phyloP scores from a whole-genome alignment of 2,113 vertebrate genomes.

The Oenanthe melanoleuca region DNA sequence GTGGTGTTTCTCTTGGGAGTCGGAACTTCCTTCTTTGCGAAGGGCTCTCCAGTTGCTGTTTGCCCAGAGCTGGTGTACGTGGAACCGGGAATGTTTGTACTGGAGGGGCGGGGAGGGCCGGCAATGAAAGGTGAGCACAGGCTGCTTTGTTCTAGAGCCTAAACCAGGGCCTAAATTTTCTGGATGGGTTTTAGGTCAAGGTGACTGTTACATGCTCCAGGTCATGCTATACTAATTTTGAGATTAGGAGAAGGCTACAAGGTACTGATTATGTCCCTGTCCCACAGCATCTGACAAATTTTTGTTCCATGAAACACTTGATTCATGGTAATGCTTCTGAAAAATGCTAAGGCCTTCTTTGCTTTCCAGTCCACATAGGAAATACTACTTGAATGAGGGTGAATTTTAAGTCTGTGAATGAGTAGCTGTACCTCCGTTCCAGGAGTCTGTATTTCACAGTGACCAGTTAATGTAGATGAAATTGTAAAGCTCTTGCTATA shows the following conservation, averaged over 20 bases:
- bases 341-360: not conserved
- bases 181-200: not conserved
- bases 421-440: not conserved
- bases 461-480: not conserved
- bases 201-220: rapidly evolving
- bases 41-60: not conserved
- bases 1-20: not conserved
- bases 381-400: not conserved
- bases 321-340: not conserved
- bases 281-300: not conserved
- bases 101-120: not conserved
- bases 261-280: not conserved
- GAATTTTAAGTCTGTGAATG: not conserved
- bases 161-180: not conserved
- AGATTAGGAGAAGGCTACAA: not conserved
- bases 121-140: rapidly evolving
- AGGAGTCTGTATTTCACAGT: not conserved
- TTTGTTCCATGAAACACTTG: not conserved
- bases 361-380: not conserved
- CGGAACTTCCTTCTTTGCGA: not conserved
- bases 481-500: not conserved
- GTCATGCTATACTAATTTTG: not conserved
- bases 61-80: not conserved
- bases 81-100: not conserved
- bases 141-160: not conserved